These are phyloP conservation scores for Chascanopsetta lugubris DNA, from an alignment of 2,113 vertebrate genomes.

Conservation along the genomic window DNA sequence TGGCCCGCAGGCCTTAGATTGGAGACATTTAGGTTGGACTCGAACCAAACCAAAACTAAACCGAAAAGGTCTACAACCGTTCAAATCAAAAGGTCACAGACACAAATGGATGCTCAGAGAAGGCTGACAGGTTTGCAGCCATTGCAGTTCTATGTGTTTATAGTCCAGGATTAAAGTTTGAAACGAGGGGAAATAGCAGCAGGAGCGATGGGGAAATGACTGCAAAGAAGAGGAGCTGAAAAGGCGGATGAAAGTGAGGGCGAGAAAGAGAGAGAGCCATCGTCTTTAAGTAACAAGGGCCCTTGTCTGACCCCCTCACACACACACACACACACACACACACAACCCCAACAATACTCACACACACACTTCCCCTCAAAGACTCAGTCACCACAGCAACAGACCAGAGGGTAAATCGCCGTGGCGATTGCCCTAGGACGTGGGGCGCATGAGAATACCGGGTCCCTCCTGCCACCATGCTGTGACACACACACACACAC, in stretches of 20 bases:
- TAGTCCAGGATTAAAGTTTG: neutral
- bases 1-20: no score
- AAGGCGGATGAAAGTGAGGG: slow-evolving; percentile 29
- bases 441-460: slow-evolving; percentile 80
- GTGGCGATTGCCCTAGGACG: slow-evolving; percentile 74
- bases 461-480: slow-evolving; percentile 42
- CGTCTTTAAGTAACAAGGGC: slow-evolving; percentile 63
- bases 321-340: slow-evolving; percentile 11
- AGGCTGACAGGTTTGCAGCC: neutral
- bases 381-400: slow-evolving; percentile 83
- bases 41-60: no score
- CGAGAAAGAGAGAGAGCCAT: slow-evolving; percentile 15
- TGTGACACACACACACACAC: slow-evolving; percentile 12
- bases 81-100: neutral
- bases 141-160: neutral
- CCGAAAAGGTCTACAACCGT: neutral
- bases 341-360: no score
- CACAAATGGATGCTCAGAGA: neutral
- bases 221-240: slow-evolving; percentile 1
- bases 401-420: slow-evolving; percentile 76
- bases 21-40: no score
- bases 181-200: slow-evolving; percentile 4
- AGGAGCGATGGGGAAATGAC: neutral
- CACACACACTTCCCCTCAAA: slow-evolving; percentile 57
- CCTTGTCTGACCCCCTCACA: slow-evolving; percentile 66